Evolutionary conservation across 2,113 vertebrate species (phyloP).

Genomic region (Corynorhinus townsendii): DNA sequence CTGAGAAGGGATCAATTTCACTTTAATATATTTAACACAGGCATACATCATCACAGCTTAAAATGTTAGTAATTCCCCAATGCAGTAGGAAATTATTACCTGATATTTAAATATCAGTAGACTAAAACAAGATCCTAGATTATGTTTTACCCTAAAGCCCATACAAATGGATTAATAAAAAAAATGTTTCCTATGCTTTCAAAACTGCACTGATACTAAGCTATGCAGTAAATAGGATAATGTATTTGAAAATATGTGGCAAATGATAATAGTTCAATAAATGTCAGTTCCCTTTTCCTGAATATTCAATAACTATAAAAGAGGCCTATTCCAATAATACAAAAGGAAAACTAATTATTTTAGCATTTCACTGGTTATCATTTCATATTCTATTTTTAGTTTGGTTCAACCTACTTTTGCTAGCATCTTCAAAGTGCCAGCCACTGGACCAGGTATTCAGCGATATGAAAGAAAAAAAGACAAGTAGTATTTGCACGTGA

Average conservation of each 20-base stretch:
- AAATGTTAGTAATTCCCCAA: constrained; percentile 50
- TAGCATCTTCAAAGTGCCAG: not conserved
- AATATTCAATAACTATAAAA: constrained; percentile 15
- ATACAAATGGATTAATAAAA: constrained; percentile 26
- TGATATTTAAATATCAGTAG: constrained; percentile 47
- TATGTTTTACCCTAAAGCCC: constrained; percentile 24
- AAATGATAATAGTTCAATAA: not conserved
- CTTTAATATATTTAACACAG: constrained; percentile 53
- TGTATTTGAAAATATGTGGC: not conserved
- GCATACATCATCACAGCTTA: constrained; percentile 58
- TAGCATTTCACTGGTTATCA: not conserved
- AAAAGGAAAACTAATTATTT: constrained; percentile 10
- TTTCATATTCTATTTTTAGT: constrained; percentile 40
- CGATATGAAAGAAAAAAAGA: not conserved
- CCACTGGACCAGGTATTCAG: not conserved
- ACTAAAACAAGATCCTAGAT: constrained; percentile 41
- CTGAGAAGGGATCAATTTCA: constrained; percentile 55
- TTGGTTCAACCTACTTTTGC: not conserved
- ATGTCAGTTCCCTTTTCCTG: not conserved
- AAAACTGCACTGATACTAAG: not conserved
- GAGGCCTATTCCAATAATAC: not conserved
- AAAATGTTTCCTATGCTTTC: constrained; percentile 26
- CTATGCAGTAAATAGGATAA: not conserved
- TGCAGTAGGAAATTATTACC: constrained; percentile 47
- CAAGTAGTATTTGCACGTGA: not conserved